These are phyloP conservation scores for Paramuricea clavata DNA, from an alignment of 92 coral and sea anemone species.

Conservation along the genomic window DNA sequence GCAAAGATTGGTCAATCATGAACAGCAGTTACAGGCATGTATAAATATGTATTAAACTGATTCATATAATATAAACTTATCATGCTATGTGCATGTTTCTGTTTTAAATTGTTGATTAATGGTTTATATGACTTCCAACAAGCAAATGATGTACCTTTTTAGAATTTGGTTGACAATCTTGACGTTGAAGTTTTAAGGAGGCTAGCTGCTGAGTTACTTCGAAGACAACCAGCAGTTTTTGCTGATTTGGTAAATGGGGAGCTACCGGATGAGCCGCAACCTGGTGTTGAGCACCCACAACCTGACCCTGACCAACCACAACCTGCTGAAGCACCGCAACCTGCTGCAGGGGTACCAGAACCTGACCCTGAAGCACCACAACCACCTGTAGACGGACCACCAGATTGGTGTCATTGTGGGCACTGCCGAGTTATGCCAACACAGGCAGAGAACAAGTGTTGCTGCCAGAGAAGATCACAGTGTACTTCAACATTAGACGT, in stretches of 20 bases:
- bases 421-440: conserved; percentile 14
- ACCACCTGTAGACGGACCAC: conserved; percentile 7
- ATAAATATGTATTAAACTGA: too few relatives aligned
- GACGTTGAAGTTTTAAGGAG: background rate
- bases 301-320: too few relatives aligned
- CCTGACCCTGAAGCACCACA: background rate
- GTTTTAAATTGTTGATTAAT: background rate
- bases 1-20: background rate
- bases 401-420: conserved; percentile 18
- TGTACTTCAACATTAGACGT: conserved; percentile 17
- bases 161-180: conserved; percentile 33
- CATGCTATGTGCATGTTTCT: background rate
- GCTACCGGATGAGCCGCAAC: background rate
- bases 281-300: background rate
- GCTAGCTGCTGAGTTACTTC: conserved; percentile 24
- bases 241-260: conserved; percentile 42
- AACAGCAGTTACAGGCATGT: background rate
- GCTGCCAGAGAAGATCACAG: conserved; percentile 12
- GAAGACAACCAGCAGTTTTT: conserved; percentile 27
- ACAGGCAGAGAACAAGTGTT: conserved; percentile 40
- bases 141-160: background rate
- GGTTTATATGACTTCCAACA: background rate
- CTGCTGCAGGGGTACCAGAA: too few relatives aligned
- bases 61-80: background rate
- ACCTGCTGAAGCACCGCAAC: too few relatives aligned